Percentiles rank a stretch among this genome's conserved stretches.
These are phyloP conservation scores for Metacarcinus magister DNA, from an alignment of 2,888 invertebrate species.

Conservation along the genomic window DNA sequence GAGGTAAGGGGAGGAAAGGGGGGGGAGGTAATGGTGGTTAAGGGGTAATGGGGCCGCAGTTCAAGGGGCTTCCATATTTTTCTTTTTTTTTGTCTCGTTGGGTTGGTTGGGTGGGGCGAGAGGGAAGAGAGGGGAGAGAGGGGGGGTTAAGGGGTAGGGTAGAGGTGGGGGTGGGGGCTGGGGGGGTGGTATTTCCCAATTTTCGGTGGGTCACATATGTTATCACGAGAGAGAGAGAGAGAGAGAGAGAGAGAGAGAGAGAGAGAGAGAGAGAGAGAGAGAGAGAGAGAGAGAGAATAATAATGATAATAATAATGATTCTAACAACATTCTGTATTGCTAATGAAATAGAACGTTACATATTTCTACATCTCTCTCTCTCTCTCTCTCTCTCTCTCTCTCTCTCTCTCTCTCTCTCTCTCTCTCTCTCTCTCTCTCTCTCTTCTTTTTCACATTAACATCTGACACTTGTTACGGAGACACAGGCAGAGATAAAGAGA, in stretches of 20 bases:
- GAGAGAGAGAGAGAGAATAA: background rate
- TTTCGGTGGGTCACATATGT: slow-evolving; percentile 64
- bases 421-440: slow-evolving; percentile 37
- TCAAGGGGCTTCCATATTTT: background rate
- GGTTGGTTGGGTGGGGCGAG: background rate
- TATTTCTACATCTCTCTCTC: background rate
- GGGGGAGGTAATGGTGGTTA: too few species aligned
- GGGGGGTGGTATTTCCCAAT: slow-evolving; percentile 59
- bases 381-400: slow-evolving; percentile 14
- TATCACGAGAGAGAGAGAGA: slow-evolving; percentile 49
- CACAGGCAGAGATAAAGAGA: slow-evolving; percentile 3
- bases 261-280: slow-evolving; percentile 20
- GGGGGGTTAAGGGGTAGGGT: background rate
- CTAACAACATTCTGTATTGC: background rate
- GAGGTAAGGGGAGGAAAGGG: background rate
- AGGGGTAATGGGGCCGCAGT: background rate
- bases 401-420: background rate
- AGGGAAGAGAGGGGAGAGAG: background rate
- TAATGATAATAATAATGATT: background rate
- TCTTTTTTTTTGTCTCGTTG: background rate
- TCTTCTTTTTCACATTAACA: slow-evolving; percentile 26
- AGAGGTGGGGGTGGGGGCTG: background rate
- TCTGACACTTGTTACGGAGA: slow-evolving; percentile 42
- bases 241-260: background rate
- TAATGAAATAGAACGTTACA: background rate